Conservation (phyloP, 1,140 invertebrate genomes). For the Globodera ellingtonae region DNA sequence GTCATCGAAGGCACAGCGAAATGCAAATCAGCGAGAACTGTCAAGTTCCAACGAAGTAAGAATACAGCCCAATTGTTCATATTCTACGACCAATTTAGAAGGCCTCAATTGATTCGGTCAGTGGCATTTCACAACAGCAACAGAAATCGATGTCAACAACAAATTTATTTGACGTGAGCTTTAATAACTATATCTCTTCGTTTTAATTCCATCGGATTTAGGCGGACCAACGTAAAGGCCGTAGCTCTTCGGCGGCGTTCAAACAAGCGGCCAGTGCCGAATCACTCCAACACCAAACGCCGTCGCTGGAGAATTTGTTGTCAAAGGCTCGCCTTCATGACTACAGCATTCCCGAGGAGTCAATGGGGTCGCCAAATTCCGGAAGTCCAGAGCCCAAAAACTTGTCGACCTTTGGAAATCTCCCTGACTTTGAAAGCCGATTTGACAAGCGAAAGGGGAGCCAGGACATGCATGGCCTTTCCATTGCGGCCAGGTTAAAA, state of each 20-base stretch:
- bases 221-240: conserved; percentile 17
- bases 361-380: conserved; percentile 24
- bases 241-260: conserved; percentile 45
- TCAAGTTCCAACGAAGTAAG: background rate
- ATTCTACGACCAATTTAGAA: background rate
- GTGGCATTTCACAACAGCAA: conserved; percentile 15
- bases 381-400: conserved; percentile 23
- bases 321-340: conserved; percentile 44
- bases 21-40: conserved; percentile 1
- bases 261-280: conserved; percentile 61
- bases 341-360: conserved; percentile 47
- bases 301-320: conserved; percentile 61
- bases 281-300: conserved; percentile 58
- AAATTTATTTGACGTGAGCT: conserved; percentile 56
- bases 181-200: background rate
- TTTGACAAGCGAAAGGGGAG: conserved; percentile 27
- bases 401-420: conserved; percentile 23
- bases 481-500: conserved; percentile 25
- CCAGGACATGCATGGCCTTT: conserved; percentile 11
- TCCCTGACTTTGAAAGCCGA: conserved; percentile 7
- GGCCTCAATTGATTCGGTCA: background rate
- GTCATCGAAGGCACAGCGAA: conserved; percentile 8
- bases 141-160: conserved; percentile 64
- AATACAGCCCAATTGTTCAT: background rate
- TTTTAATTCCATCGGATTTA: conserved; percentile 2